A percentile compares a stretch with the other conserved stretches of the same genome.
Conservation (phyloP, 1,140 invertebrate genomes). For the Trichonephila clavata region DNA sequence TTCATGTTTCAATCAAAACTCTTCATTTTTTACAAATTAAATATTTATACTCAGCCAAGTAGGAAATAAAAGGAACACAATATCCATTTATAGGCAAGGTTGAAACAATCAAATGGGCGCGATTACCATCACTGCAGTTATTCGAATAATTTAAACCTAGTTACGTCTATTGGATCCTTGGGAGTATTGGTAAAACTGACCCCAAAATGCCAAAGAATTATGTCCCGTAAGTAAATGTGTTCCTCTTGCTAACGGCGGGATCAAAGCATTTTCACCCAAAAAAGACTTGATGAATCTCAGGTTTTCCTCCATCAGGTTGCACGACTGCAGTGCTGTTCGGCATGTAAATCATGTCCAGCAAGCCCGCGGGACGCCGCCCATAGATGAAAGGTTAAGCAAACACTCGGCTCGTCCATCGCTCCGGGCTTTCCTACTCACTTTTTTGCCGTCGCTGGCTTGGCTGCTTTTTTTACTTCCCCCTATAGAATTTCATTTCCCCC, state of each 20-base stretch:
- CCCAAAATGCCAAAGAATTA: neutral
- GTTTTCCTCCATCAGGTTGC: neutral
- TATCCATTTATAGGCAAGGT: neutral
- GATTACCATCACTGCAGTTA: no score
- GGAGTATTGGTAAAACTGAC: neutral
- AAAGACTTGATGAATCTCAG: neutral
- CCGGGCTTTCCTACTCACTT: neutral
- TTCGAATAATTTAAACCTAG: no score
- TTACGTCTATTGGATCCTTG: neutral
- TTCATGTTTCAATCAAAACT: no score
- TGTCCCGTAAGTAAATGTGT: neutral
- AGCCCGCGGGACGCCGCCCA: constrained; percentile 54
- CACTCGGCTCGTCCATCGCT: constrained; percentile 55
- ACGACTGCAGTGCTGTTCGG: constrained; percentile 13
- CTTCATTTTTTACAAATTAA: no score
- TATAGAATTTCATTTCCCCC: no score
- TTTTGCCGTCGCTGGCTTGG: neutral
- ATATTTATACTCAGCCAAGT: no score
- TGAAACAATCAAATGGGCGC: neutral
- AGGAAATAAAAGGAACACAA: neutral
- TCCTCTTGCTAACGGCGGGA: neutral
- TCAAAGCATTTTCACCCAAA: neutral
- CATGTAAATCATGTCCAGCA: constrained; percentile 67
- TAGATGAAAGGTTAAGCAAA: constrained; percentile 71
- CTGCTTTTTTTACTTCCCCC: neutral